Conservation (phyloP, 2,797 vertebrate genomes). For the Antrozous pallidus region DNA sequence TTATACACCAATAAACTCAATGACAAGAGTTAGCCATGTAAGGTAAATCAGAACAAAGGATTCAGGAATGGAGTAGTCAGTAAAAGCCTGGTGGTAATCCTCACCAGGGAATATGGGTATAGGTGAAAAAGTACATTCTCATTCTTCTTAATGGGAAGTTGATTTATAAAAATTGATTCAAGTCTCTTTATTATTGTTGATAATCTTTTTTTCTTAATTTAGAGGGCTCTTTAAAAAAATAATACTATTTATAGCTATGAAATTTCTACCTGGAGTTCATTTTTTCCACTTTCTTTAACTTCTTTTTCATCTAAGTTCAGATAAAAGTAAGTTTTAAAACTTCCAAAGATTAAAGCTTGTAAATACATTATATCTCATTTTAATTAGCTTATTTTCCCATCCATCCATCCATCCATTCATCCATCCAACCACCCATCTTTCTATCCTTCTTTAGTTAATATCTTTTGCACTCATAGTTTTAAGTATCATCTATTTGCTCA, state of each 20-base stretch:
- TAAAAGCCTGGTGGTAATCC: background rate
- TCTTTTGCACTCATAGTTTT: background rate
- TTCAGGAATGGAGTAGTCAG: background rate
- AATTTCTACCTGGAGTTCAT: background rate
- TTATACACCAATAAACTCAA: background rate
- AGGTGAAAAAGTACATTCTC: background rate
- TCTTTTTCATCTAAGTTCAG: background rate
- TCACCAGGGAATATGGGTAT: too few relatives aligned
- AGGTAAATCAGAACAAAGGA: background rate
- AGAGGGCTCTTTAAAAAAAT: background rate
- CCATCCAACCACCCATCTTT: background rate
- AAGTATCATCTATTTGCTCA: background rate
- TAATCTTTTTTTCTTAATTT: background rate
- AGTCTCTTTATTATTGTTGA: background rate
- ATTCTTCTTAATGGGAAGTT: background rate
- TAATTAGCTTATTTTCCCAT: background rate
- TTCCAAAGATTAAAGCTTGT: conserved; percentile 26
- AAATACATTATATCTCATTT: conserved; percentile 14
- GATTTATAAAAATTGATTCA: background rate
- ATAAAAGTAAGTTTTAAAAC: background rate
- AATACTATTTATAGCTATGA: background rate
- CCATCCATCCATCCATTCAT: background rate
- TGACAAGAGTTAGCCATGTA: background rate
- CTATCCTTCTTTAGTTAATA: background rate
- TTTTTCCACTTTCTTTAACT: background rate